Evolutionary conservation across 2,797 vertebrate species (phyloP).

Genomic region (Thaleichthys pacificus): DNA sequence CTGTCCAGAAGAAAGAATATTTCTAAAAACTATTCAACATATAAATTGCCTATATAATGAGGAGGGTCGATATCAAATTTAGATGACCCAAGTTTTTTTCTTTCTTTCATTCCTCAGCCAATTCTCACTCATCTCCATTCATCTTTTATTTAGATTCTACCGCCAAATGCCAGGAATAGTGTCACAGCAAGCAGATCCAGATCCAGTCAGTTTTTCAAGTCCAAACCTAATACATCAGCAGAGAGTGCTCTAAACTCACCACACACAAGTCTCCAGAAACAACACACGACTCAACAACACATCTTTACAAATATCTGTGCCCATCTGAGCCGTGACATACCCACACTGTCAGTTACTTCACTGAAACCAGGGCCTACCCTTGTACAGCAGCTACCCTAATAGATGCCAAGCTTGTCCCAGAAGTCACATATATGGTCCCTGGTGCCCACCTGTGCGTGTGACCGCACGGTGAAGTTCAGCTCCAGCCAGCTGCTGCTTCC

Average conservation of each 20-base stretch:
- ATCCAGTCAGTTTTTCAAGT: no score
- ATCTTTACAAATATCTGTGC: not conserved
- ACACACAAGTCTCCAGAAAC: not conserved
- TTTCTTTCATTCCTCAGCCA: not conserved
- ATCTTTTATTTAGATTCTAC: not conserved
- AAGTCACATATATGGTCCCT: conserved; percentile 73
- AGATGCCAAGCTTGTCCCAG: conserved; percentile 75
- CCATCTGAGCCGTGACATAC: no score
- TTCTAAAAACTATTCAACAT: not conserved
- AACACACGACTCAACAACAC: not conserved
- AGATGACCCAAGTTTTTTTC: not conserved
- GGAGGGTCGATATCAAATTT: not conserved
- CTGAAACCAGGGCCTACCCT: not conserved
- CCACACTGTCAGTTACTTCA: not conserved
- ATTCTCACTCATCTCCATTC: not conserved
- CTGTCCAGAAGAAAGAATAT: not conserved
- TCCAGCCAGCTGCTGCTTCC: conserved; percentile 60
- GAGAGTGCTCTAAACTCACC: not conserved
- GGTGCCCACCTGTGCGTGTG: conserved; percentile 63
- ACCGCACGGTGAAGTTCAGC: conserved; percentile 73
- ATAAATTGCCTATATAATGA: not conserved
- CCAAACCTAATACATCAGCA: no score
- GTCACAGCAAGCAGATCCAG: not conserved
- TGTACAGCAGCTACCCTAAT: conserved; percentile 39
- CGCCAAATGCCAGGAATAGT: not conserved